phyloP scores from a whole-genome alignment of 2,797 vertebrate genomes.

The Clarias pachynema region DNA sequence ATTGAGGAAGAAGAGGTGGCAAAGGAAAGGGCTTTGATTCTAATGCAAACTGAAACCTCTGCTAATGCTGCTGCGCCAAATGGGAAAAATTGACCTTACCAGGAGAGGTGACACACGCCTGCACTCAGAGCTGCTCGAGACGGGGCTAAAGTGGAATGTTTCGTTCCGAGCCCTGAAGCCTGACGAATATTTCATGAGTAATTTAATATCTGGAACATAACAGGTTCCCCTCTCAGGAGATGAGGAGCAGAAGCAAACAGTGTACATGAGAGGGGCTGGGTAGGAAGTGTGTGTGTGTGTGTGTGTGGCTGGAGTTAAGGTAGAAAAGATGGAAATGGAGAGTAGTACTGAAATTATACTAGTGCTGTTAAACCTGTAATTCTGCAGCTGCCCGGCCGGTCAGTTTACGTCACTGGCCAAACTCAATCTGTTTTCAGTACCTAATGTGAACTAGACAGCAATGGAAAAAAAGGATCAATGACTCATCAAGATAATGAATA shows the following conservation, averaged over 20 bases:
- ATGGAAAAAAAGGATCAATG: conserved; percentile 11
- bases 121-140: conserved; percentile 67
- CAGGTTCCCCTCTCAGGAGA: conserved; percentile 68
- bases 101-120: conserved; percentile 76
- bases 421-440: conserved; percentile 46
- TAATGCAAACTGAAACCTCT: conserved; percentile 76
- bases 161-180: conserved; percentile 74
- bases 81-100: conserved; percentile 83
- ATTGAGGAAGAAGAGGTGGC: conserved; percentile 62
- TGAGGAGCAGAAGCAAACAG: conserved; percentile 39
- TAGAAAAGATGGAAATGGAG: conserved; percentile 4
- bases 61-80: conserved; percentile 75
- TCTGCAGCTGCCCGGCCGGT: conserved; percentile 35
- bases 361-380: conserved; percentile 46
- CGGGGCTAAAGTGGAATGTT: conserved; percentile 46
- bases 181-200: conserved; percentile 94
- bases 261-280: conserved; percentile 4
- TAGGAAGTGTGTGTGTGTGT: background rate
- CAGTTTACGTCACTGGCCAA: conserved; percentile 48
- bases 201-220: conserved; percentile 97
- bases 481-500: conserved; percentile 13
- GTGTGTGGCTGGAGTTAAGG: conserved; percentile 21
- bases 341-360: conserved; percentile 38
- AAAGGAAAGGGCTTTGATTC: conserved; percentile 69
- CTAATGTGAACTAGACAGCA: conserved; percentile 39